Evolutionary conservation across 2,797 vertebrate genomes (phyloP).

Genomic region (Limosa lapponica): DNA sequence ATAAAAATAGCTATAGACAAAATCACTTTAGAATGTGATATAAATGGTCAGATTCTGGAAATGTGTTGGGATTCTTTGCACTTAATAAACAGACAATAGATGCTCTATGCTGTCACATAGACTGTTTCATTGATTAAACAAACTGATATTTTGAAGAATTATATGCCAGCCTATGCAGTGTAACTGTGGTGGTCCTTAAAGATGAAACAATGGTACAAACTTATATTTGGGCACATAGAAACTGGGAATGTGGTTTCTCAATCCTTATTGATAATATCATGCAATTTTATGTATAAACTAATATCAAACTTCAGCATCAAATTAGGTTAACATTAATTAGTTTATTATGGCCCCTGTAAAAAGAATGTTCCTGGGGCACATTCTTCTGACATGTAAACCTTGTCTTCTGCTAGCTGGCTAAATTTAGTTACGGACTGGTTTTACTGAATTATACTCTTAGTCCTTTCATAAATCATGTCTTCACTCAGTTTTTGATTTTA

Average conservation of each 20-base stretch:
- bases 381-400: background rate
- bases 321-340: background rate
- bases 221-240: background rate
- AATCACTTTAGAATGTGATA: background rate
- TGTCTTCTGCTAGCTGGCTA: background rate
- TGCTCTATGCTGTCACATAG: background rate
- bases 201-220: background rate
- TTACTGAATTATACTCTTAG: background rate
- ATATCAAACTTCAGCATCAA: background rate
- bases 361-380: background rate
- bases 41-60: background rate
- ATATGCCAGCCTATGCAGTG: rapidly evolving
- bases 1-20: background rate
- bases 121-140: background rate
- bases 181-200: background rate
- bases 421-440: background rate
- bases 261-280: background rate
- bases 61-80: background rate
- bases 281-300: background rate
- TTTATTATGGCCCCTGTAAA: background rate
- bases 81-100: background rate
- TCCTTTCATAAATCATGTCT: background rate
- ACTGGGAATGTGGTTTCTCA: background rate
- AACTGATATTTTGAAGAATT: background rate
- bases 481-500: background rate